These are phyloP conservation scores for Micromys minutus DNA, from an alignment of 2,113 vertebrate genomes.

Conservation along the genomic window DNA sequence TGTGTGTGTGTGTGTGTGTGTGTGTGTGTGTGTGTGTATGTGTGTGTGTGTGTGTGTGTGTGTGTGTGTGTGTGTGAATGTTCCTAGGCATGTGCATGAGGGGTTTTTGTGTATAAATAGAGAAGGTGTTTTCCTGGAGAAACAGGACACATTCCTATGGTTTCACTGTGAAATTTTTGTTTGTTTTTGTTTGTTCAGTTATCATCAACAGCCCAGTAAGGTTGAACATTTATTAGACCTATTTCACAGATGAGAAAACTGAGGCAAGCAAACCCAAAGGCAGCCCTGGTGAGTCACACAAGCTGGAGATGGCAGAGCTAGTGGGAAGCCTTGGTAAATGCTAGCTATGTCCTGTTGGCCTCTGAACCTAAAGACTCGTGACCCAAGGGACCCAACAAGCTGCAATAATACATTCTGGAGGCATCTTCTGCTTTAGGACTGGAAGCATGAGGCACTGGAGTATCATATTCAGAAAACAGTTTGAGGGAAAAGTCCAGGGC, in stretches of 20 bases:
- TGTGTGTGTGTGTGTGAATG: background rate
- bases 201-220: too few species aligned
- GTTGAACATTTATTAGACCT: slow-evolving; percentile 32
- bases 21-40: background rate
- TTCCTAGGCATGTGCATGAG: background rate
- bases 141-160: slow-evolving; percentile 53
- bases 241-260: slow-evolving; percentile 47
- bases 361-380: background rate
- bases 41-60: rapidly evolving
- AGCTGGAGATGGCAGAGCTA: background rate
- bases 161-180: slow-evolving; percentile 68
- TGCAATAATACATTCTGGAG: rapidly evolving
- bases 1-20: too few species aligned
- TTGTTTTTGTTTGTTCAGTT: too few species aligned
- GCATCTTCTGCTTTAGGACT: background rate
- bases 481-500: slow-evolving; percentile 92
- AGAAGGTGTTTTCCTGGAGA: slow-evolving; percentile 19
- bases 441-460: background rate
- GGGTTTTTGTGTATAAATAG: background rate
- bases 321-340: background rate
- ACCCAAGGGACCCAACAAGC: background rate
- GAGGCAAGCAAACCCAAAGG: background rate
- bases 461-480: slow-evolving; percentile 54
- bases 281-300: background rate
- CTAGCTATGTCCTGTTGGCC: background rate